Percentiles rank a stretch among this genome's conserved stretches.
Evolutionary conservation across 2,113 vertebrate genomes (phyloP).

Genomic region (Leucopternis melanops): DNA sequence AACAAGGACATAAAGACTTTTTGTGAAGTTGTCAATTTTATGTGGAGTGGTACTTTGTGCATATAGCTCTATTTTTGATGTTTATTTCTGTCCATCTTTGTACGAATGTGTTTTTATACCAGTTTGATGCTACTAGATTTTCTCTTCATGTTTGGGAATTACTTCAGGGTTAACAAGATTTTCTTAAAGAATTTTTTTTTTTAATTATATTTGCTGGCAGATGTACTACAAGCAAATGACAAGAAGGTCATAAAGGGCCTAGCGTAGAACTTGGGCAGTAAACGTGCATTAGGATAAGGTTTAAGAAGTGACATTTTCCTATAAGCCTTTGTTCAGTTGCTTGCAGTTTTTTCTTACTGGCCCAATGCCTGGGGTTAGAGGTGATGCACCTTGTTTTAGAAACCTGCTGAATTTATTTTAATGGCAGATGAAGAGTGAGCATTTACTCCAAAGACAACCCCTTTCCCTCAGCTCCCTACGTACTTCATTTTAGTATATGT

Average conservation of each 20-base stretch:
- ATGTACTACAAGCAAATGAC: not conserved
- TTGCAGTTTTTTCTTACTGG: not conserved
- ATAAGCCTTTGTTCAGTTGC: not conserved
- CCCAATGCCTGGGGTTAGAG: too few species aligned
- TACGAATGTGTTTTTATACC: not conserved
- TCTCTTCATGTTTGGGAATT: not conserved
- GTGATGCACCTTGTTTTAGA: not conserved
- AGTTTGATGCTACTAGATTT: not conserved
- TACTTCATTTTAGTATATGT: not conserved
- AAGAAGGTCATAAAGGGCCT: not conserved
- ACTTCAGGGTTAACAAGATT: not conserved
- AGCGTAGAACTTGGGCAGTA: too few species aligned
- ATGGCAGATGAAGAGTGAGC: not conserved
- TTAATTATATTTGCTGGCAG: not conserved
- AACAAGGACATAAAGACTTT: not conserved
- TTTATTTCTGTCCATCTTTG: not conserved
- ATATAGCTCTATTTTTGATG: not conserved
- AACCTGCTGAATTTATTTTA: not conserved
- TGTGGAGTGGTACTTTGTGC: not conserved
- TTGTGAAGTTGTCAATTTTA: not conserved
- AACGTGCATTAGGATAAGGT: not conserved
- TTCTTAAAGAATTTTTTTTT: not conserved
- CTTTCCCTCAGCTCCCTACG: rapidly evolving
- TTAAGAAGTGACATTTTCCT: not conserved
- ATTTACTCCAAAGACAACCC: too few species aligned